Evolutionary conservation across 2,888 invertebrate genomes (phyloP).

Genomic region (Nomada goodeniana): DNA sequence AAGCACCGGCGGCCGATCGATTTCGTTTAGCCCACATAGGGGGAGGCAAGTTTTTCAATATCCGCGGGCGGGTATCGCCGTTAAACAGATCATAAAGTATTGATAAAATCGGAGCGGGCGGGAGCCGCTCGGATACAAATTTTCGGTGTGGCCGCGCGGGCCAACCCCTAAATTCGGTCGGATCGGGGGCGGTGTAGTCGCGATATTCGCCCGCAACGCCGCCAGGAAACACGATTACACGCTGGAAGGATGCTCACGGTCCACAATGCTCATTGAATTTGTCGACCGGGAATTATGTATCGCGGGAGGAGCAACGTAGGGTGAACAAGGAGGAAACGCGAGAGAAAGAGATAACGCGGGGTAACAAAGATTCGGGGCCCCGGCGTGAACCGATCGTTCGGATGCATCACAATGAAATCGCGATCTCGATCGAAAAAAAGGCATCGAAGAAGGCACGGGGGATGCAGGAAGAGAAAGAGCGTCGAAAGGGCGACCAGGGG

Average conservation of each 20-base stretch:
- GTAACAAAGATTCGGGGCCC: constrained; percentile 49
- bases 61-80: constrained; percentile 35
- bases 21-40: not conserved
- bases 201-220: constrained; percentile 63
- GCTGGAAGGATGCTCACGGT: constrained; percentile 69
- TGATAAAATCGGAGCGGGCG: constrained; percentile 48
- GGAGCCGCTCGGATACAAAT: constrained; percentile 53
- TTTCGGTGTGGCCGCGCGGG: constrained; percentile 57
- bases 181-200: constrained; percentile 38
- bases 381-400: constrained; percentile 61
- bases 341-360: constrained; percentile 12
- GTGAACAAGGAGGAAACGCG: constrained; percentile 2
- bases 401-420: constrained; percentile 72
- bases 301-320: constrained; percentile 22
- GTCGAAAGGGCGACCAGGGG: constrained; percentile 13
- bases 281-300: constrained; percentile 75
- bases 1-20: not conserved
- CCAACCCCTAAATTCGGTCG: constrained; percentile 56
- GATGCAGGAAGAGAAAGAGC: constrained; percentile 3
- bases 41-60: constrained; percentile 43
- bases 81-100: constrained; percentile 61
- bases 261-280: constrained; percentile 77
- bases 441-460: not conserved
- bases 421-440: constrained; percentile 56
- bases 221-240: constrained; percentile 75